Percentiles rank a stretch among this genome's conserved stretches.
Evolutionary conservation across 2,797 vertebrate species (phyloP).

Genomic region (Propithecus deckenii): DNA sequence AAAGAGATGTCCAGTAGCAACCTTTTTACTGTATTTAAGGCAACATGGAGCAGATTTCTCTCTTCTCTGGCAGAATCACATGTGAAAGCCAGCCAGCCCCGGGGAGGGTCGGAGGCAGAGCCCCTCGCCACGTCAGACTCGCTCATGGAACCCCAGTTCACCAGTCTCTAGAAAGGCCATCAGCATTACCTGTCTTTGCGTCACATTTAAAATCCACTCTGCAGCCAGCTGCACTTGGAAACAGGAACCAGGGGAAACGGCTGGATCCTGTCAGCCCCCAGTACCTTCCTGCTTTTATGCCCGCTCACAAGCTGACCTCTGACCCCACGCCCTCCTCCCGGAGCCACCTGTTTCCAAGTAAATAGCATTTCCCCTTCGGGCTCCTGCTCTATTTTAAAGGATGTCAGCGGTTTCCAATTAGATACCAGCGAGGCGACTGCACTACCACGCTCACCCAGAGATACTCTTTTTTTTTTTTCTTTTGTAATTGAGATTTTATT

Average conservation of each 20-base stretch:
- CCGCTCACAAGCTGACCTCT: neutral
- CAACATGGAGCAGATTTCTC: neutral
- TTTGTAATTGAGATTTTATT: too few relatives aligned
- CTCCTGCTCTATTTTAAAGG: neutral
- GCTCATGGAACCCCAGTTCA: neutral
- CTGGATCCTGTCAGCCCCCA: accelerated
- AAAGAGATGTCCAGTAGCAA: neutral
- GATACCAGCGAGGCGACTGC: too few relatives aligned
- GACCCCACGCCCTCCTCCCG: neutral
- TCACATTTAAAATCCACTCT: neutral
- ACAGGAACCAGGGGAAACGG: neutral
- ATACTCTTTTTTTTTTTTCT: neutral
- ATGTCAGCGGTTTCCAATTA: neutral
- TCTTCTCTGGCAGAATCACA: neutral
- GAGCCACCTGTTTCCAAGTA: neutral
- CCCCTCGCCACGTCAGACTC: neutral
- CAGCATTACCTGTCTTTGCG: accelerated
- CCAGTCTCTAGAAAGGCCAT: neutral
- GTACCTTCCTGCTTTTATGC: neutral
- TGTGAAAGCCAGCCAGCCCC: neutral
- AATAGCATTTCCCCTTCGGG: neutral
- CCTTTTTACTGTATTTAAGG: neutral
- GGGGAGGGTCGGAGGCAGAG: neutral
- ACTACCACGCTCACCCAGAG: neutral
- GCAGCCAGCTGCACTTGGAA: neutral